Base-by-base conservation (phyloP, 2,797 vertebrate species). In the Sebastes nivosus region DNA sequence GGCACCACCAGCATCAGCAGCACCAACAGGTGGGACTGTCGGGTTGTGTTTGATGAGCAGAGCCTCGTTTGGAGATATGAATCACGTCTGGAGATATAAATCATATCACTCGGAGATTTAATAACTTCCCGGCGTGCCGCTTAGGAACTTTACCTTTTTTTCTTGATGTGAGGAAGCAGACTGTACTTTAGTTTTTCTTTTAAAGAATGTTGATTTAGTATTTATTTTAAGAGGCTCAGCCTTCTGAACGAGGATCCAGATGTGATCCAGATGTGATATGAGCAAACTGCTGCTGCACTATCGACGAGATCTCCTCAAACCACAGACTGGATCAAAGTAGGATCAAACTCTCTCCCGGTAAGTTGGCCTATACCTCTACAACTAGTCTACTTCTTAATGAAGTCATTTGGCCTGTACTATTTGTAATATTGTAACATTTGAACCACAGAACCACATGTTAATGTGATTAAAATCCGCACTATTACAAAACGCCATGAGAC, bases 1-100 rank as follows among this genome's bases (percentile, higher is more conserved):
- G 27, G 27, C 27, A 29, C 27, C 27, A 29, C 27, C 34, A 5
- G 4, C 70, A 42, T 1, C 30, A 27, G 1, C 25, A 64, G 0
- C 67, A 67, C 72, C 89, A 89, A 89, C 89, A 92, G 84, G 88
- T 92, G 77, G 2, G 55, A n/a, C 34, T 5, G 29, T 6, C 14
- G 46, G 7, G 75, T 18, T 63, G 75, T 11, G 34, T 16, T 42
- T 29, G 1, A 4, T 2, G 8, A 60, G 54, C 12, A n/a, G 22
- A 55, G 38, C 34, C 20, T 2, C 58, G 4, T 22, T 5, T 24
- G 60, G 30, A 36, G n/a, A 63, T 13, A 22, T 22, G 30, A 61
- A n/a, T 38, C 20, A 2, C 46, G 4, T 22, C 3, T 24, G 60
- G 30, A 36, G n/a, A 63, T 22, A 34, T 14, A n/a, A 54, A 9